Percentiles rank a stretch among this genome's conserved stretches.
Evolutionary conservation across 2,888 invertebrate species (phyloP).

Genomic region (Trachelus troglodyta): DNA sequence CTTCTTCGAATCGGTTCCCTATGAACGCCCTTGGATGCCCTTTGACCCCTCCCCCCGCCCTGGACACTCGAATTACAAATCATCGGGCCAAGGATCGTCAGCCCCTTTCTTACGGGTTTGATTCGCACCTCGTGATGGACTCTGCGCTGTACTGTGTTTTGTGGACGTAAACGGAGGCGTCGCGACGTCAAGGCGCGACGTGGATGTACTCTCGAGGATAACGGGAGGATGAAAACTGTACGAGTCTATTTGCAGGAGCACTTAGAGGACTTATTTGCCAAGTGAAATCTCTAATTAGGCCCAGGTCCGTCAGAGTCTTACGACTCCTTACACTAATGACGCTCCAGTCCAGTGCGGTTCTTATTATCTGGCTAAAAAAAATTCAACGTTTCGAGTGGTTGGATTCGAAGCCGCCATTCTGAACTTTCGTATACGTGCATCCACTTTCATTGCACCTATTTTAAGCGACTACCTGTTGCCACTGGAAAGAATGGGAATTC

Average conservation of each 20-base stretch:
- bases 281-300: constrained; percentile 32
- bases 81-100: background rate
- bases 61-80: background rate
- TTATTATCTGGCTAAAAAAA: constrained; percentile 1
- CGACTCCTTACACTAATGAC: background rate
- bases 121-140: background rate
- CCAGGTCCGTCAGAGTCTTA: constrained; percentile 9
- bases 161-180: background rate
- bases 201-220: background rate
- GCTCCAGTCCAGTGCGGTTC: background rate
- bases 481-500: background rate
- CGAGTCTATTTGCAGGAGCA: constrained; percentile 24
- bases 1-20: background rate
- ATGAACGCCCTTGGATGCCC: background rate
- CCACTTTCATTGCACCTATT: background rate
- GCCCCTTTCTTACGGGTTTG: background rate
- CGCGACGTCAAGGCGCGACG: too few species aligned
- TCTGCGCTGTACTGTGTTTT: background rate
- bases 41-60: too few species aligned
- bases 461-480: background rate
- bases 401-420: background rate
- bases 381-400: background rate
- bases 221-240: background rate
- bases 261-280: constrained; percentile 26
- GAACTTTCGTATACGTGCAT: background rate